Conservation (phyloP, 2,797 vertebrate genomes). For the Enteromius fasciolatus region DNA sequence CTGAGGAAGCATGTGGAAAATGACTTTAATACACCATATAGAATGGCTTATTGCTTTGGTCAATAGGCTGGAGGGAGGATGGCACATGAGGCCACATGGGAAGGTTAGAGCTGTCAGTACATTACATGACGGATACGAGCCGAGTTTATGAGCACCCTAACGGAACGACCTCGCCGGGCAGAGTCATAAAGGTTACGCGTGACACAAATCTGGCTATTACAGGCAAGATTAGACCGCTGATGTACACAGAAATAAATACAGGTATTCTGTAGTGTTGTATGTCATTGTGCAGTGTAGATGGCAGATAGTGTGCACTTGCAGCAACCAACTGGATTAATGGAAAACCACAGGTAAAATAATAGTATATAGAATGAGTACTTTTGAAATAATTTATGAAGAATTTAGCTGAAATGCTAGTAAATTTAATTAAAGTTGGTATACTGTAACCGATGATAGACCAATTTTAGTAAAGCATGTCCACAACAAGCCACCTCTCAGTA, state of each 20-base stretch:
- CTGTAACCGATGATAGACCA: no score
- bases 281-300: background rate
- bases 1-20: conserved; percentile 99
- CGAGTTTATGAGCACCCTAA: conserved; percentile 94
- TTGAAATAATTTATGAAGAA: background rate
- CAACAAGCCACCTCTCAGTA: no score
- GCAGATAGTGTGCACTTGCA: background rate
- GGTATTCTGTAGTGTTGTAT: background rate
- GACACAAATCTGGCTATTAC: conserved; percentile 91
- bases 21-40: conserved; percentile 99
- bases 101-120: conserved; percentile 98
- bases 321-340: background rate
- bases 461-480: no score
- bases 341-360: background rate
- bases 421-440: background rate
- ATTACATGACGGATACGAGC: conserved; percentile 91
- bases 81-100: conserved; percentile 93
- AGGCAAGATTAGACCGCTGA: conserved; percentile 90
- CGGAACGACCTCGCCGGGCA: conserved; percentile 89
- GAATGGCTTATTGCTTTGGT: conserved; percentile 99
- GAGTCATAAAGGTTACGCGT: conserved; percentile 96
- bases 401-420: background rate
- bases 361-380: background rate
- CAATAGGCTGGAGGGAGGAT: conserved; percentile 97
- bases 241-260: conserved; percentile 54